Evolutionary conservation across 2,797 vertebrate species (phyloP).

Genomic region (Mus caroli): DNA sequence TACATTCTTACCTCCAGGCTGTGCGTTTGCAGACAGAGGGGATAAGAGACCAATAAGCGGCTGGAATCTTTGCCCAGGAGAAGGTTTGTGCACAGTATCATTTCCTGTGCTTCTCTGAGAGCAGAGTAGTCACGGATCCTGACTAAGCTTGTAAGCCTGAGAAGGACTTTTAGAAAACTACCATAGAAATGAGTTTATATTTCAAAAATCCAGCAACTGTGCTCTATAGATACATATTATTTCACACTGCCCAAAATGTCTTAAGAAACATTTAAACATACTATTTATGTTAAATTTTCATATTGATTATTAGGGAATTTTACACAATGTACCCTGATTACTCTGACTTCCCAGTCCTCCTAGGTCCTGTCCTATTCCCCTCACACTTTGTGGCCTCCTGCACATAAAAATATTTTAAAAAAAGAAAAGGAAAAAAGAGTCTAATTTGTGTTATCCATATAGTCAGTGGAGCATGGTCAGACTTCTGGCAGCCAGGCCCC

Average conservation of each 20-base stretch:
- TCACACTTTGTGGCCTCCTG: neutral
- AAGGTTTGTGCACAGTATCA: neutral
- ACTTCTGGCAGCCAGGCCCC: neutral
- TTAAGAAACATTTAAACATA: neutral
- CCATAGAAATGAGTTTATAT: neutral
- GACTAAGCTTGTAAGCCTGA: neutral
- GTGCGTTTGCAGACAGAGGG: neutral
- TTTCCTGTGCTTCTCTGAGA: slow-evolving; percentile 3
- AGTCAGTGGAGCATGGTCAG: neutral
- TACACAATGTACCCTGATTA: neutral
- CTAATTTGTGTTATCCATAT: neutral
- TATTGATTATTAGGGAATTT: neutral
- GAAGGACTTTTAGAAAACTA: neutral
- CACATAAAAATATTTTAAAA: neutral
- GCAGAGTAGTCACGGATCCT: neutral
- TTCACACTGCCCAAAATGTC: neutral
- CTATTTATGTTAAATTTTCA: neutral
- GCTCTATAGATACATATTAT: neutral
- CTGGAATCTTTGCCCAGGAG: neutral
- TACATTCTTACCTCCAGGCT: neutral
- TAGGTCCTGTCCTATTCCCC: no score
- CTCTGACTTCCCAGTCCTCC: neutral
- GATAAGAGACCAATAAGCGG: neutral
- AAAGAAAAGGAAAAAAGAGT: neutral
- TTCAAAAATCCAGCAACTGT: neutral